A percentile compares a stretch with the other conserved stretches of the same genome.
Conservation (phyloP, 2,113 vertebrate species). For the Tupaia chinensis region DNA sequence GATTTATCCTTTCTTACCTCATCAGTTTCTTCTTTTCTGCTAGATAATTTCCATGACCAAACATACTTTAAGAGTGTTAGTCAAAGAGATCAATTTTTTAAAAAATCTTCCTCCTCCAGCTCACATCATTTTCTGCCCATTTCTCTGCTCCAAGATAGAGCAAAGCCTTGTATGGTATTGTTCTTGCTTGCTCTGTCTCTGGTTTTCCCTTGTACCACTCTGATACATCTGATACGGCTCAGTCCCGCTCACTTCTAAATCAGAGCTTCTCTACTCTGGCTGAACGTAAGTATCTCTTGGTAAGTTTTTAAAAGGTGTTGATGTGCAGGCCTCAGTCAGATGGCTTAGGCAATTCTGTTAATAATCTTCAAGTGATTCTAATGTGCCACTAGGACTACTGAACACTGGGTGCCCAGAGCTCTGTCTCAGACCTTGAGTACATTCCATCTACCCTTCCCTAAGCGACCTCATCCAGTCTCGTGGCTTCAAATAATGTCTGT, state of each 20-base stretch:
- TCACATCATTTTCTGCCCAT: background rate
- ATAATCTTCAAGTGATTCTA: background rate
- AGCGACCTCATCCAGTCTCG: background rate
- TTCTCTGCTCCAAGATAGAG: background rate
- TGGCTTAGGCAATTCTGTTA: background rate
- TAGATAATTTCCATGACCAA: background rate
- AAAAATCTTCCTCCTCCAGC: background rate
- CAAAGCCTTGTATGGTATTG: background rate
- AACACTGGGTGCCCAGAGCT: rapidly evolving
- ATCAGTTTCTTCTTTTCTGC: background rate
- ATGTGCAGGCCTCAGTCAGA: background rate
- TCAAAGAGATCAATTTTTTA: background rate
- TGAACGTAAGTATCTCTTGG: background rate
- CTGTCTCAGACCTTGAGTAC: background rate
- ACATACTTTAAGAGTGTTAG: background rate
- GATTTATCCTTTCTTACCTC: background rate
- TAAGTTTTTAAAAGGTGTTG: background rate
- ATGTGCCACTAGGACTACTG: too few relatives aligned
- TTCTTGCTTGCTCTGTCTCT: background rate
- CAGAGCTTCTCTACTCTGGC: background rate
- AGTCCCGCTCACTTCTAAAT: background rate
- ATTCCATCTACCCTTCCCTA: background rate
- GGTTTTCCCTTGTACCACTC: background rate
- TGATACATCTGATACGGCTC: background rate
- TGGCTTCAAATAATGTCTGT: background rate